phyloP scores from a whole-genome alignment of 2,113 vertebrate genomes.

The Callopanchax toddi region DNA sequence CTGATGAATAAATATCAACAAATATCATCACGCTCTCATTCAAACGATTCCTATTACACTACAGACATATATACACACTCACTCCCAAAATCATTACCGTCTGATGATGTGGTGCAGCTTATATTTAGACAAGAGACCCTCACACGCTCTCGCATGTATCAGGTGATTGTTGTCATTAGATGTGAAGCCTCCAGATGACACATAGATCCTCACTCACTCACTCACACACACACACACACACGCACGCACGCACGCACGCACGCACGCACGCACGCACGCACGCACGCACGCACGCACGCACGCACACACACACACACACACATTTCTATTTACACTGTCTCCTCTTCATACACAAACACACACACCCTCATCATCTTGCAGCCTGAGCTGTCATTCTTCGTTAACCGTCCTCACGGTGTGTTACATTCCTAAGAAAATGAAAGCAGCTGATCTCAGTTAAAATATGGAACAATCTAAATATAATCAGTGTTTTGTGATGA shows the following conservation, averaged over 20 bases:
- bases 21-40: not conserved
- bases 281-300: conserved; percentile 3
- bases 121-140: conserved; percentile 22
- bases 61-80: not conserved
- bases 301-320: conserved; percentile 18
- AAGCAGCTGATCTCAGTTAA: conserved; percentile 15
- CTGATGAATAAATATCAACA: conserved; percentile 1
- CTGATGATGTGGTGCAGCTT: not conserved
- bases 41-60: not conserved
- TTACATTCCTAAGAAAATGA: conserved; percentile 11
- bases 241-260: not conserved
- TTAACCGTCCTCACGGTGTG: conserved; percentile 10
- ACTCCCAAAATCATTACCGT: not conserved
- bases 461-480: conserved; percentile 15
- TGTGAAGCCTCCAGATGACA: conserved; percentile 7
- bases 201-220: not conserved
- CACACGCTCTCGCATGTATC: conserved; percentile 27
- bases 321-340: not conserved
- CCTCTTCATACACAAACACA: conserved; percentile 1
- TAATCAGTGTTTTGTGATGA: not conserved
- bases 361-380: conserved; percentile 21
- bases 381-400: conserved; percentile 34
- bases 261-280: not conserved
- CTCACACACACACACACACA: conserved; percentile 3
- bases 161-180: conserved; percentile 34